Evolutionary conservation across 2,888 invertebrate genomes (phyloP).

Genomic region (Resseliella maxima): DNA sequence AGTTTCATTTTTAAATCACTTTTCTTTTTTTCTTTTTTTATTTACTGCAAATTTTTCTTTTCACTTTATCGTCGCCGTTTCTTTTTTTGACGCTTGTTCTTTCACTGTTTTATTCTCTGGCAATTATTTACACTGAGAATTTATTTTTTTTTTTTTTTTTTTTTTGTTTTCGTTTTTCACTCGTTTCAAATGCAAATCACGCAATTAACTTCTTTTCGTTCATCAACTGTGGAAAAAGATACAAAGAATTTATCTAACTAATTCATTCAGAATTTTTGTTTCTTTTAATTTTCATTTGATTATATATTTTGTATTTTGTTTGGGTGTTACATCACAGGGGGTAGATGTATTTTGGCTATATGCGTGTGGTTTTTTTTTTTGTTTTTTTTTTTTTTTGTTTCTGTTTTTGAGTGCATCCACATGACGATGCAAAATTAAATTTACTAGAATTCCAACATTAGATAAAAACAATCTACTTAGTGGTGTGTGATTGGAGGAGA

Average conservation of each 20-base stretch:
- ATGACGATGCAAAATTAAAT: neutral
- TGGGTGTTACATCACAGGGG: neutral
- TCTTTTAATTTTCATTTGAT: neutral
- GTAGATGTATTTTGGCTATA: neutral
- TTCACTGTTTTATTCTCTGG: neutral
- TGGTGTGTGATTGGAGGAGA: neutral
- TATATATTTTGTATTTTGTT: neutral
- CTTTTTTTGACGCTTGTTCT: neutral
- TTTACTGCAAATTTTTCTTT: neutral
- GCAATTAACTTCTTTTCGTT: neutral
- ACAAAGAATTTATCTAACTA: neutral
- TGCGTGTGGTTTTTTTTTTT: neutral
- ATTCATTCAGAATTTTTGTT: neutral
- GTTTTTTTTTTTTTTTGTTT: neutral
- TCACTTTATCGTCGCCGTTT: neutral
- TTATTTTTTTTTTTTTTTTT: neutral
- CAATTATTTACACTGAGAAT: constrained; percentile 15
- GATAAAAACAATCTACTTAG: neutral
- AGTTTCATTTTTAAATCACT: constrained; percentile 42
- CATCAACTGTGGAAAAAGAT: neutral
- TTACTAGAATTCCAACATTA: neutral
- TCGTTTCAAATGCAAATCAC: neutral
- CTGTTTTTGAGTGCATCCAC: neutral
- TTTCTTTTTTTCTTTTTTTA: neutral
- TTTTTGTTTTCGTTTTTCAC: neutral